phyloP scores from a whole-genome alignment of 1,140 invertebrate genomes.

The Liolophura sinensis region DNA sequence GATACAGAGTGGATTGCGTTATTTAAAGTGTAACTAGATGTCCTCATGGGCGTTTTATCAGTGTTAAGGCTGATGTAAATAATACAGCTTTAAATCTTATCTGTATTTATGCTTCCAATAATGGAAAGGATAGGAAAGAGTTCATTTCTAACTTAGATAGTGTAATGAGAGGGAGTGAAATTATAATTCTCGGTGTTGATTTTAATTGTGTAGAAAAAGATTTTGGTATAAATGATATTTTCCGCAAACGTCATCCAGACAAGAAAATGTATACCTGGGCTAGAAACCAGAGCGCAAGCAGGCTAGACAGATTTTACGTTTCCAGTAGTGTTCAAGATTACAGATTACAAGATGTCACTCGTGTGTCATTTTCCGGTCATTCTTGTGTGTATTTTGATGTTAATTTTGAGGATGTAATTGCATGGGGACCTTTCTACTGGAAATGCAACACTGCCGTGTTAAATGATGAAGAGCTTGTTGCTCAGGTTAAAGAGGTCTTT shows the following conservation, averaged over 20 bases:
- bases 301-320: no score
- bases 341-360: neutral
- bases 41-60: neutral
- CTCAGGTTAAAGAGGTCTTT: neutral
- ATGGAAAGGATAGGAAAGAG: neutral
- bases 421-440: constrained; percentile 2
- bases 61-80: neutral
- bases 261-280: no score
- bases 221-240: no score
- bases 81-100: neutral
- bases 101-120: neutral
- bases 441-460: constrained; percentile 2
- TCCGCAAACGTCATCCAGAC: no score
- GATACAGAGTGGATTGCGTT: no score
- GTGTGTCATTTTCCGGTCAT: neutral
- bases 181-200: neutral
- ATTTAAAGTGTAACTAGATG: no score
- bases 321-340: neutral
- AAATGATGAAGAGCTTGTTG: neutral
- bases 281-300: no score
- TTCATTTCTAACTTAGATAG: neutral
- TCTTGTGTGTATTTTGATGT: neutral
- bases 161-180: neutral
- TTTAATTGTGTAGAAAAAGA: constrained; percentile 1
- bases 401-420: no score